These are phyloP conservation scores for Matsumyia berberina DNA, from an alignment of 2,888 invertebrate genomes.

Conservation along the genomic window DNA sequence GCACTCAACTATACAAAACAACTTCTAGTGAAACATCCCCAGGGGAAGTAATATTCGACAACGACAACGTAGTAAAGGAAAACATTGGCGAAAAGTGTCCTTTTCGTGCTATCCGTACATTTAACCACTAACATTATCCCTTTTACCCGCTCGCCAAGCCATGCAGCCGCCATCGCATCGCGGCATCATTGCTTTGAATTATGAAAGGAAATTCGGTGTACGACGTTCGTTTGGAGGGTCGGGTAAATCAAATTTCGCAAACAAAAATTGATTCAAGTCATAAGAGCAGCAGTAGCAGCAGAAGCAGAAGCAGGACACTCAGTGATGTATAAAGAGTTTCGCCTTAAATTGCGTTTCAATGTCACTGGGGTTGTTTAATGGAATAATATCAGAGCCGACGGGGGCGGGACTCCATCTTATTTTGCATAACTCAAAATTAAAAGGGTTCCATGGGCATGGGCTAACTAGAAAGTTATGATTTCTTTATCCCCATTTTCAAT, in stretches of 20 bases:
- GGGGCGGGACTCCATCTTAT: constrained; percentile 5
- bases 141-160: constrained; percentile 58
- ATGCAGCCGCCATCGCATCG: constrained; percentile 35
- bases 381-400: constrained; percentile 37
- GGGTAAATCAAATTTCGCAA: constrained; percentile 70
- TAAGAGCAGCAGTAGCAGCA: constrained; percentile 21
- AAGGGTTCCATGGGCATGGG: constrained; percentile 44
- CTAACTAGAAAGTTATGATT: constrained; percentile 53
- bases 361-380: constrained; percentile 57
- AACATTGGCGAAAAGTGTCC: constrained; percentile 68
- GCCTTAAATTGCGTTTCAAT: constrained; percentile 64
- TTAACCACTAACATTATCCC: constrained; percentile 67
- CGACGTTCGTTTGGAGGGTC: constrained; percentile 18
- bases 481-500: constrained; percentile 47
- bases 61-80: constrained; percentile 53
- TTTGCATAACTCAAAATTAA: constrained; percentile 51
- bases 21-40: constrained; percentile 40
- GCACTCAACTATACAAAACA: constrained; percentile 29
- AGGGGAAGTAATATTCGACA: constrained; percentile 56
- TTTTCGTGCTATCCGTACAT: constrained; percentile 53
- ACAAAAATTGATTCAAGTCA: constrained; percentile 64
- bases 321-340: constrained; percentile 15
- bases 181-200: constrained; percentile 23
- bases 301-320: background rate
- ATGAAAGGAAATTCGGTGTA: constrained; percentile 36